Conservation (phyloP, 2,113 vertebrate species). For the Neolamprologus sp. region DNA sequence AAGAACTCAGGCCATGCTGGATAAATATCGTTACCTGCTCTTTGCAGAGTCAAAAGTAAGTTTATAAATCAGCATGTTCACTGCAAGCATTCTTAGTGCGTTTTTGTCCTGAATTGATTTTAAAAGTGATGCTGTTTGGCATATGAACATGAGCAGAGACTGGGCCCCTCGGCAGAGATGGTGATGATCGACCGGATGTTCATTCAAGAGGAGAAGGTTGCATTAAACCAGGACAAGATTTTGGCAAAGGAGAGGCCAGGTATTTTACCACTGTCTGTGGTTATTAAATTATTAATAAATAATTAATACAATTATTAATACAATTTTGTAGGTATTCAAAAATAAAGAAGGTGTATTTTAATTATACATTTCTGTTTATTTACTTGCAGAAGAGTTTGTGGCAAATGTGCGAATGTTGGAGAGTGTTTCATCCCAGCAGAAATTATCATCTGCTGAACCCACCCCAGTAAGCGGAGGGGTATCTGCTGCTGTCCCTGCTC, state of each 20-base stretch:
- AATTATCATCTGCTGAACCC: slow-evolving; percentile 6
- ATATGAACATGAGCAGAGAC: slow-evolving; percentile 70
- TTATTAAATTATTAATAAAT: not conserved
- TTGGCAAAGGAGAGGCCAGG: slow-evolving; percentile 90
- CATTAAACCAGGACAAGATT: slow-evolving; percentile 80
- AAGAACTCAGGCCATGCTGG: slow-evolving; percentile 90
- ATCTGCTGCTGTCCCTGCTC: not conserved
- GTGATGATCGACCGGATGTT: slow-evolving; percentile 98
- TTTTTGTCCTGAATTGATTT: slow-evolving; percentile 12
- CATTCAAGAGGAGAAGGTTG: slow-evolving; percentile 91
- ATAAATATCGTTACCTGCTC: slow-evolving; percentile 89
- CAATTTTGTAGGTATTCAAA: not conserved
- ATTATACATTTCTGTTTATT: not conserved
- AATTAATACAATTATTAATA: rapidly evolving
- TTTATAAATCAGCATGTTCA: not conserved
- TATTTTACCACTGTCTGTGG: slow-evolving; percentile 15
- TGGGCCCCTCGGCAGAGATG: slow-evolving; percentile 93
- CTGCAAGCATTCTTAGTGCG: not conserved
- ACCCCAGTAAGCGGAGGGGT: not conserved
- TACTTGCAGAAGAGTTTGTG: slow-evolving; percentile 84
- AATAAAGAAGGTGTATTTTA: not conserved
- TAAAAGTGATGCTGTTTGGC: slow-evolving; percentile 16
- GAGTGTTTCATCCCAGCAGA: slow-evolving; percentile 46
- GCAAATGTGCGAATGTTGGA: slow-evolving; percentile 77
- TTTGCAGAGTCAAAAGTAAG: slow-evolving; percentile 89